Evolutionary conservation across 2,888 invertebrate species (phyloP).

Genomic region (Mesorhabditis spiculigera): DNA sequence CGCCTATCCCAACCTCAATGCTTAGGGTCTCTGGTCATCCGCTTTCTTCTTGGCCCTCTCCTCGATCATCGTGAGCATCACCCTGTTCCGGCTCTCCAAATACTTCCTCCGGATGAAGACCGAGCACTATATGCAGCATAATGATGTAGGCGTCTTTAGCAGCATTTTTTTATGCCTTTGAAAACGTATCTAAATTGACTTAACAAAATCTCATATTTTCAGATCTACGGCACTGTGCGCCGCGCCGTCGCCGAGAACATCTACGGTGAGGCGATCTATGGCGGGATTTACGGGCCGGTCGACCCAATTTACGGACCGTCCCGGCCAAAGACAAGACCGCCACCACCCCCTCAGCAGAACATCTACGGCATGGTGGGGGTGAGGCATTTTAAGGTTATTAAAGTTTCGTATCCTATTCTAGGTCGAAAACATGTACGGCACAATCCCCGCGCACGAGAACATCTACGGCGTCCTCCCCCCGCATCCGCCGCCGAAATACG

Average conservation of each 20-base stretch:
- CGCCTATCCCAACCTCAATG: background rate
- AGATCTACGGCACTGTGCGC: background rate
- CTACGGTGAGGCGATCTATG: conserved; percentile 1
- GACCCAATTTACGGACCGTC: background rate
- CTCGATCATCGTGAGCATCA: conserved; percentile 23
- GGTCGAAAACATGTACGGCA: background rate
- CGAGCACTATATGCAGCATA: conserved; percentile 24
- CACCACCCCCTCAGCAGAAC: background rate
- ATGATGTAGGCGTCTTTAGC: background rate
- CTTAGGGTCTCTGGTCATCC: conserved; percentile 24
- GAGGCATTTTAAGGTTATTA: background rate
- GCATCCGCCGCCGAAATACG: background rate
- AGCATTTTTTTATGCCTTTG: background rate
- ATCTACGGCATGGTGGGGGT: background rate
- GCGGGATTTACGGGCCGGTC: background rate
- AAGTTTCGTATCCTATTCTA: background rate
- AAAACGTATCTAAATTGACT: background rate
- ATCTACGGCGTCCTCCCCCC: background rate
- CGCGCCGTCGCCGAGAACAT: background rate
- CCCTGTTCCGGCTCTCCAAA: conserved; percentile 34
- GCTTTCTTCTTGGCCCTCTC: conserved; percentile 25
- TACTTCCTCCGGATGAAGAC: conserved; percentile 34
- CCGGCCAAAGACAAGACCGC: background rate
- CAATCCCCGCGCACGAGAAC: background rate
- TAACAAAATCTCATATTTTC: background rate